Base-by-base conservation (phyloP, 2,113 vertebrate genomes). In the Halcyon senegalensis region DNA sequence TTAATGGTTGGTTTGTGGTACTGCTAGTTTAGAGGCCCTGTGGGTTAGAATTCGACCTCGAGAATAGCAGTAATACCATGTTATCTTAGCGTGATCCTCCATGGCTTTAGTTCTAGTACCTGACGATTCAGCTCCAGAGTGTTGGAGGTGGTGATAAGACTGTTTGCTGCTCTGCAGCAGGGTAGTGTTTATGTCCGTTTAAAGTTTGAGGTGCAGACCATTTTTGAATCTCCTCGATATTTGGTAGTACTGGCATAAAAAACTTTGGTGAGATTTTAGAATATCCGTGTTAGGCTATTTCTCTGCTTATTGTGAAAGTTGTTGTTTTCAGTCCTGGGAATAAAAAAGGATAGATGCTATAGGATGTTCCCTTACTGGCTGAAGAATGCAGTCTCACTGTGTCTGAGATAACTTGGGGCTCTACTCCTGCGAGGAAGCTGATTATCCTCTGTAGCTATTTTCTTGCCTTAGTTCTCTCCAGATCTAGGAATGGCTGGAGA, bases 1-100 rank as follows among this genome's bases (percentile, higher is more conserved):
- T 96, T 51, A 84, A 75, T 69, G 81, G 92, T 94, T 95, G 92
- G 95, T 92, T 93, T 94, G 92, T 92, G 95, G 84, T 72, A 41
- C 66, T 89, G 53, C 92, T 96, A 69, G 90, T 92, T 94, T 76
- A 89, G 78, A 91, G 20, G 69, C 92, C 41, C 80, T 84, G 73
- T 96, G 89, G 94, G 62, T 87, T 94, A 28, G 7, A 75, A 96
- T 86, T 60, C 86, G 91, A 44, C 83, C 86, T 92, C 0, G 43
- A 84, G 94, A 95, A 82, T 75, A 96, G 89, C 94, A 50, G 19
- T 96, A 72, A 82, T 87, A 48, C 73, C 33, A 62, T 56, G 66
- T 84, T 94, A 43, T 55, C 80, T 89, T 84, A 75, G 89, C 13
- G 10, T 15, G 51, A 67, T 67, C 46, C 33, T 84, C 56, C 24